Percentiles rank a stretch among this genome's conserved stretches.
Conservation (phyloP, 2,797 vertebrate species). For the Furcifer pardalis region DNA sequence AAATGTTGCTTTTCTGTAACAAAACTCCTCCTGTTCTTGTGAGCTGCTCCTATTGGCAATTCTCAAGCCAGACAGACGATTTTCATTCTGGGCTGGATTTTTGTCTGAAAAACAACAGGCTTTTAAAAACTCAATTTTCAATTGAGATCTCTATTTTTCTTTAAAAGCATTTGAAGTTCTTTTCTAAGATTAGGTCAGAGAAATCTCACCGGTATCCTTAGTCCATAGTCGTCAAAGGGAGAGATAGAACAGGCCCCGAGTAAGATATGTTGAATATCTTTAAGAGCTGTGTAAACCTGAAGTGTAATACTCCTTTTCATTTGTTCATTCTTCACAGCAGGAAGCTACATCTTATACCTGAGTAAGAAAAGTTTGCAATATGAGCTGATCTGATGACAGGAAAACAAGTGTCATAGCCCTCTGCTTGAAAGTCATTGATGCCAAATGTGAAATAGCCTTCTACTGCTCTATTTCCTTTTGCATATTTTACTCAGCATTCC, state of each 20-base stretch:
- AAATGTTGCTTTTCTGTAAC: no score
- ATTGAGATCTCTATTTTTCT: neutral
- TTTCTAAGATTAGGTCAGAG: neutral
- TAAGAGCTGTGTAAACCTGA: neutral
- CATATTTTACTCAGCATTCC: constrained; percentile 24
- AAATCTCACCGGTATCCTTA: neutral
- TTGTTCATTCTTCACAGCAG: neutral
- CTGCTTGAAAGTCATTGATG: constrained; percentile 11
- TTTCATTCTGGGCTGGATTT: neutral
- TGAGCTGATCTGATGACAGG: constrained; percentile 37
- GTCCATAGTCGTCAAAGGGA: neutral
- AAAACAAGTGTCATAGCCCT: constrained; percentile 13
- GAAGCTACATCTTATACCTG: neutral
- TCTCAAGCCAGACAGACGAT: no score
- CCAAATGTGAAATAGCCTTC: constrained; percentile 19
- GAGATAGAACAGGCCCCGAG: neutral
- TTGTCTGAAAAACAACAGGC: neutral
- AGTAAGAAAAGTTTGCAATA: neutral
- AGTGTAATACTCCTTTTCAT: neutral
- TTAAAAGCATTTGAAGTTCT: neutral
- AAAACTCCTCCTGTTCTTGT: no score
- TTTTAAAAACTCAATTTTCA: neutral
- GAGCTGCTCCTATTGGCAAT: no score
- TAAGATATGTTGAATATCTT: neutral
- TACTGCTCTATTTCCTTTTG: constrained; percentile 52